phyloP scores from a whole-genome alignment of 2,888 invertebrate species.

The Xestia xanthographa region DNA sequence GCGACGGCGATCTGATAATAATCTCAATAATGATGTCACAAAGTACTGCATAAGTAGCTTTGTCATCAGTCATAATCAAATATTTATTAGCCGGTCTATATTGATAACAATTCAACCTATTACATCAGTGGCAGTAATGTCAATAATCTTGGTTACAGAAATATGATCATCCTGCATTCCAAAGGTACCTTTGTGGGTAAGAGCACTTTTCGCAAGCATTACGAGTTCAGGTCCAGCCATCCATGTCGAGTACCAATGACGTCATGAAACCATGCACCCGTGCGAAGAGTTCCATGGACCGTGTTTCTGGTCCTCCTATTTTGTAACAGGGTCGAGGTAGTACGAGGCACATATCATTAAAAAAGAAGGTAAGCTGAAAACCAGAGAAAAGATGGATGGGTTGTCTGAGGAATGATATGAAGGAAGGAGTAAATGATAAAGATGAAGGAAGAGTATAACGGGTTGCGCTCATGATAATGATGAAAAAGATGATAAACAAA shows the following conservation, averaged over 20 bases:
- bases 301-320: constrained; percentile 21
- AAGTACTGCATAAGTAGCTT: not conserved
- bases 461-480: not conserved
- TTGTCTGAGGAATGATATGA: not conserved
- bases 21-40: not conserved
- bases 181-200: constrained; percentile 10
- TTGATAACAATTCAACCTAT: no score
- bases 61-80: not conserved
- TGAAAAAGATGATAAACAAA: no score
- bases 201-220: constrained; percentile 12
- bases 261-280: constrained; percentile 33
- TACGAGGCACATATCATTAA: not conserved
- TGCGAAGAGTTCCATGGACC: constrained; percentile 18
- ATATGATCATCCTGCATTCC: constrained; percentile 15
- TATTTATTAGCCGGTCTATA: not conserved
- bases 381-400: no score
- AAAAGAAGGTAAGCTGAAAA: not conserved
- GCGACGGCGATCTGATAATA: not conserved
- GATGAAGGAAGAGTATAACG: not conserved
- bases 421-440: not conserved
- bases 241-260: constrained; percentile 4
- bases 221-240: constrained; percentile 31
- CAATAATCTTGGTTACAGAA: not conserved
- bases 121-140: not conserved
- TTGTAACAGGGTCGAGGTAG: not conserved